Percentiles rank a stretch among this genome's conserved stretches.
These are phyloP conservation scores for Cyprinella venusta DNA, from an alignment of 2,797 vertebrate species.

Conservation along the genomic window DNA sequence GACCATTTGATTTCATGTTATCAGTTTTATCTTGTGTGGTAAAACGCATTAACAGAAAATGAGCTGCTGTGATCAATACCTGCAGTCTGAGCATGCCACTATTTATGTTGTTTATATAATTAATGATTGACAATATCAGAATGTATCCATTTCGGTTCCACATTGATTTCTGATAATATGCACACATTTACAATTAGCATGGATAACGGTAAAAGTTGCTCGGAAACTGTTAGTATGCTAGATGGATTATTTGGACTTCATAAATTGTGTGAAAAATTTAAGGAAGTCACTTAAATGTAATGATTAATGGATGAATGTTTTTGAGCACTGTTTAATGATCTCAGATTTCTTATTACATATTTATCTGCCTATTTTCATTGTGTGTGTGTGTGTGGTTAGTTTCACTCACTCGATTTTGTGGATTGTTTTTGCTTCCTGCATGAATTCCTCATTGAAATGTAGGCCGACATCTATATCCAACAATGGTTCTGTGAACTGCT, in stretches of 20 bases:
- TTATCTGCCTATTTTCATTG: slow-evolving; percentile 28
- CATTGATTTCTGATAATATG: neutral
- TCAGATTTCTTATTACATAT: slow-evolving; percentile 28
- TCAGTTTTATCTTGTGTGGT: neutral
- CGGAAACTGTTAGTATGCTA: neutral
- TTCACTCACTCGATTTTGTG: slow-evolving; percentile 14
- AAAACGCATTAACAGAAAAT: slow-evolving; percentile 4
- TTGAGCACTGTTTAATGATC: neutral
- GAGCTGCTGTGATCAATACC: slow-evolving; percentile 29
- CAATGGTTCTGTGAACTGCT: slow-evolving; percentile 62
- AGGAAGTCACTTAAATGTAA: neutral
- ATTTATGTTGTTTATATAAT: slow-evolving; percentile 17
- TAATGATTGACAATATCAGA: slow-evolving; percentile 6
- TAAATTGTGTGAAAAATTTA: neutral
- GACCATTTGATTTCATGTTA: neutral
- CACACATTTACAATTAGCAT: neutral
- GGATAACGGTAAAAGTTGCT: neutral
- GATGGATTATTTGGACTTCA: neutral
- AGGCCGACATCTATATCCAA: slow-evolving; percentile 38
- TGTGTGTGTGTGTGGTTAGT: slow-evolving; percentile 21
- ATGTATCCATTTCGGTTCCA: neutral
- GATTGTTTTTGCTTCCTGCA: slow-evolving; percentile 65
- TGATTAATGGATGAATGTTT: neutral
- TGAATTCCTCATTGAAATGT: slow-evolving; percentile 61
- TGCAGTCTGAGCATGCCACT: slow-evolving; percentile 13